phyloP scores from a whole-genome alignment of 2,113 vertebrate species.

The Melanostigma gelatinosum region DNA sequence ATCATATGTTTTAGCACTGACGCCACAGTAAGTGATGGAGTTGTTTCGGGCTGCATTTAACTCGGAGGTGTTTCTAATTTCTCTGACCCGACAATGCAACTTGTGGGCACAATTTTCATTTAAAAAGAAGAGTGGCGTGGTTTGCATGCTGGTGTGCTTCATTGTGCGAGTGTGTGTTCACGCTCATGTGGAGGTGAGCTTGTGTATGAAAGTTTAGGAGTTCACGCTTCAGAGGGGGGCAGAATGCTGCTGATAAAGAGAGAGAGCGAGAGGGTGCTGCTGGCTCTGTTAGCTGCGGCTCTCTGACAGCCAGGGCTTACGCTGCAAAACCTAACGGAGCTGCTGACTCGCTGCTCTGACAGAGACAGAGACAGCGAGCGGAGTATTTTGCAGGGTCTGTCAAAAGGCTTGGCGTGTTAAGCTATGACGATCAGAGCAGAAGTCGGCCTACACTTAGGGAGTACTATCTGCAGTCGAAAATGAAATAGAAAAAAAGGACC shows the following conservation, averaged over 20 bases:
- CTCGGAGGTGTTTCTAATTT: not conserved
- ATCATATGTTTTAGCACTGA: not conserved
- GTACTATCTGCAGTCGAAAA: no score
- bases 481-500: no score
- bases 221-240: slow-evolving; percentile 2
- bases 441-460: no score
- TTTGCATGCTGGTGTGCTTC: not conserved
- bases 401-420: slow-evolving; percentile 5
- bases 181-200: not conserved
- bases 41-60: not conserved
- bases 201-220: not conserved
- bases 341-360: slow-evolving; percentile 25
- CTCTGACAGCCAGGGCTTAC: slow-evolving; percentile 49
- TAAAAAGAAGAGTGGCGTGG: not conserved
- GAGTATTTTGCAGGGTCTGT: not conserved
- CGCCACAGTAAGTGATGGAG: not conserved
- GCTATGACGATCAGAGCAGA: not conserved
- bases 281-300: slow-evolving; percentile 19
- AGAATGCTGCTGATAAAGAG: slow-evolving; percentile 22
- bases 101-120: not conserved
- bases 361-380: not conserved
- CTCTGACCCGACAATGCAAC: not conserved
- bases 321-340: slow-evolving; percentile 34
- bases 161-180: not conserved
- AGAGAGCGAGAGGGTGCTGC: slow-evolving; percentile 7